phyloP scores from a whole-genome alignment of 2,797 vertebrate genomes.

The Peromyscus eremicus region DNA sequence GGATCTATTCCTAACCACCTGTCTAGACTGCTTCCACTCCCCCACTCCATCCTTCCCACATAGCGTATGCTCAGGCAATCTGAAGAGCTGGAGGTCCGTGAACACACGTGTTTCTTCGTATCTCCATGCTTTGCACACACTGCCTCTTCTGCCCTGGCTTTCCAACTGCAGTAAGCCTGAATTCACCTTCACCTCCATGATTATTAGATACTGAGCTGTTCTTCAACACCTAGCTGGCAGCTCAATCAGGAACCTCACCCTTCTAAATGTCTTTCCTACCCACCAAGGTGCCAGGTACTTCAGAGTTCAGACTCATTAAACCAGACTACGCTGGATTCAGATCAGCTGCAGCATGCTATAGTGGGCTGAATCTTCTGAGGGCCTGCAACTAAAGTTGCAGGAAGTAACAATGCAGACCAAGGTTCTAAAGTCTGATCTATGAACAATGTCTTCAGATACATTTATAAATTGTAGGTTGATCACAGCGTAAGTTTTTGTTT shows the following conservation, averaged over 20 bases:
- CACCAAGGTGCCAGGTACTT: not conserved
- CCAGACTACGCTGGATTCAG: not conserved
- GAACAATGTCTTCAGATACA: not conserved
- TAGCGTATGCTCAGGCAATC: not conserved
- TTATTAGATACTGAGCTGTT: not conserved
- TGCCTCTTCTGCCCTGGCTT: constrained; percentile 29
- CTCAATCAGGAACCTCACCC: not conserved
- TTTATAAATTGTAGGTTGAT: not conserved
- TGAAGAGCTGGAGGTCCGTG: not conserved
- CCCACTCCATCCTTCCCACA: constrained; percentile 7
- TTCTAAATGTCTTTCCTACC: not conserved
- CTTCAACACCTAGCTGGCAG: not conserved
- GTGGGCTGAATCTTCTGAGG: not conserved
- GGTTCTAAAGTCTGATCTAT: not conserved
- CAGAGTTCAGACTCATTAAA: not conserved
- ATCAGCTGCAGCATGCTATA: not conserved
- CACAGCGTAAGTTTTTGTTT: not conserved
- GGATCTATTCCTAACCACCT: constrained; percentile 56
- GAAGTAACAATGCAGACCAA: not conserved
- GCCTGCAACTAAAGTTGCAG: not conserved
- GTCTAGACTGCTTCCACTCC: constrained; percentile 36
- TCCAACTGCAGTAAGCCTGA: not conserved
- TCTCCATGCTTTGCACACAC: not conserved
- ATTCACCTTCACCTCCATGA: not conserved
- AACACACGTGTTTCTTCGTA: not conserved